Conservation (phyloP, 1,140 invertebrate genomes). For the Diorhabda sublineata region DNA sequence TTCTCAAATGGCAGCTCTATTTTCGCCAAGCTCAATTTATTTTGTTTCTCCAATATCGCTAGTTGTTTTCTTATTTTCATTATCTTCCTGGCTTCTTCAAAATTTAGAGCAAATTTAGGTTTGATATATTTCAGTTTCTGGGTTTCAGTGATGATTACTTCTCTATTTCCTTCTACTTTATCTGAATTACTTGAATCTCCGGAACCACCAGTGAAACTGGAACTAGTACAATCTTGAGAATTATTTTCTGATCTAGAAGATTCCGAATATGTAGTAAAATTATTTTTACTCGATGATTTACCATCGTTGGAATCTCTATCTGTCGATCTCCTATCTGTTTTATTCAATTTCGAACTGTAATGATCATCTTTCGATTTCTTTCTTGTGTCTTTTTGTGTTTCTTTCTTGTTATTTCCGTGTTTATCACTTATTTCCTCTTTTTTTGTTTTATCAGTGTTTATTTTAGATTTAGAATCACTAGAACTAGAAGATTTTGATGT, state of each 20-base stretch:
- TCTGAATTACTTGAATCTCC: constrained; percentile 37
- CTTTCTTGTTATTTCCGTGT: constrained; percentile 19
- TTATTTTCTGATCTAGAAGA: constrained; percentile 22
- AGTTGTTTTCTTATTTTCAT: constrained; percentile 62
- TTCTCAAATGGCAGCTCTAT: neutral
- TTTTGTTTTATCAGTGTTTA: constrained; percentile 28
- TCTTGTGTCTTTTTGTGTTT: constrained; percentile 46
- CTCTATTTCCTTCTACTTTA: neutral
- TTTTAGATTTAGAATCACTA: constrained; percentile 29
- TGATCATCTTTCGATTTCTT: constrained; percentile 54
- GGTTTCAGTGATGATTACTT: constrained; percentile 6
- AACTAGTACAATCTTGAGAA: constrained; percentile 28
- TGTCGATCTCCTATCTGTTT: constrained; percentile 51
- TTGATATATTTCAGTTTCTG: constrained; percentile 47
- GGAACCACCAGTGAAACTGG: constrained; percentile 34
- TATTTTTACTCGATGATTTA: constrained; percentile 30
- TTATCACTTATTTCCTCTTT: constrained; percentile 15
- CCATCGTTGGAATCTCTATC: constrained; percentile 59
- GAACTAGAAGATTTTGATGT: constrained; percentile 33
- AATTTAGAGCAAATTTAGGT: constrained; percentile 58
- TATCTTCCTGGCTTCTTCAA: constrained; percentile 56
- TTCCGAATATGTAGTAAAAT: constrained; percentile 26
- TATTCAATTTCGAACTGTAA: constrained; percentile 52
- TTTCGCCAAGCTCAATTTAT: constrained; percentile 42
- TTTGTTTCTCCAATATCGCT: constrained; percentile 54